These are phyloP conservation scores for Leptopilina drosophilae DNA, from an alignment of 2,888 invertebrate species.

Conservation along the genomic window DNA sequence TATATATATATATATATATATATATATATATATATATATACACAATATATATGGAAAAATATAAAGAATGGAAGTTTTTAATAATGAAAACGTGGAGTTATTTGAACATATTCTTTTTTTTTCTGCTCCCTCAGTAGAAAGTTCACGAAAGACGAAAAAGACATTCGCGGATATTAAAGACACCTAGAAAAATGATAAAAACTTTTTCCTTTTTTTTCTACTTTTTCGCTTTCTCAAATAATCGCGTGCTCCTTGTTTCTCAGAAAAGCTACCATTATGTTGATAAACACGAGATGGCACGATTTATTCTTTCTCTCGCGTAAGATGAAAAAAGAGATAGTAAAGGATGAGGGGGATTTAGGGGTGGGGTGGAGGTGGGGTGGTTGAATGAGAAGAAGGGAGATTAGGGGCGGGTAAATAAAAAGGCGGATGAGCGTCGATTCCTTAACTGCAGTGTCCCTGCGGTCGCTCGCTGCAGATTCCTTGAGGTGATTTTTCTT, in stretches of 20 bases:
- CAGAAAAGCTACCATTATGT: constrained; percentile 50
- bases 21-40: too few relatives aligned
- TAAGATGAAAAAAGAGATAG: constrained; percentile 29
- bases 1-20: too few relatives aligned
- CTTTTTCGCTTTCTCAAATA: constrained; percentile 20
- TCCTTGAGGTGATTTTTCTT: constrained; percentile 21
- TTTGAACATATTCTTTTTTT: not conserved
- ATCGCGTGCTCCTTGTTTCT: constrained; percentile 11
- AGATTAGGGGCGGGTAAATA: constrained; percentile 3
- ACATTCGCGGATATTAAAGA: constrained; percentile 19
- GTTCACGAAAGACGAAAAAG: not conserved
- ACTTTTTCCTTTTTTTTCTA: not conserved
- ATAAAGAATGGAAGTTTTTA: not conserved
- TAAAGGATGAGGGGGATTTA: not conserved
- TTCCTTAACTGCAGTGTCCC: constrained; percentile 26
- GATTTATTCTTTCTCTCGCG: constrained; percentile 24
- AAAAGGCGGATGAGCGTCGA: constrained; percentile 39
- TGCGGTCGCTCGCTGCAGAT: constrained; percentile 23
- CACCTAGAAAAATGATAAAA: not conserved
- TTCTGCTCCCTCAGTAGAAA: not conserved
- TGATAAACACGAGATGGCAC: constrained; percentile 50
- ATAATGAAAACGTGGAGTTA: not conserved
- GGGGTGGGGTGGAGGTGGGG: not conserved
- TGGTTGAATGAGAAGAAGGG: constrained; percentile 6
- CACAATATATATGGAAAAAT: too few relatives aligned